phyloP scores from a whole-genome alignment of 2,888 invertebrate species.

The Cephus spinipes region DNA sequence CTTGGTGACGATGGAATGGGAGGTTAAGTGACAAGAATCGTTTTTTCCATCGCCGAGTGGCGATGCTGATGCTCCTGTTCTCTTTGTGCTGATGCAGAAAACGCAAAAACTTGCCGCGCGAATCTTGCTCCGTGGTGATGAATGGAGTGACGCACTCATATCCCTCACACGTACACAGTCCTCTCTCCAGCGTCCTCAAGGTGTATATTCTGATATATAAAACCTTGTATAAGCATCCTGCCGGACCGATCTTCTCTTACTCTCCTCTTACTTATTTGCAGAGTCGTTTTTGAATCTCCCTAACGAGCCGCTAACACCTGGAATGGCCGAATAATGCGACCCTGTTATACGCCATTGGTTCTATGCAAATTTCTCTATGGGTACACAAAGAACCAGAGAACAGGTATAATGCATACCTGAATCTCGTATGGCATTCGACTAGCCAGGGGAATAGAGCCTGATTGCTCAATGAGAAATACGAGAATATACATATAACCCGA shows the following conservation, averaged over 20 bases:
- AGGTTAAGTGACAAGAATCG: slow-evolving; percentile 27
- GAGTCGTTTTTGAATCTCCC: slow-evolving; percentile 13
- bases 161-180: not conserved
- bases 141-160: slow-evolving; percentile 33
- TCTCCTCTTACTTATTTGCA: too few relatives aligned
- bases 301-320: slow-evolving; percentile 44
- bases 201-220: too few relatives aligned
- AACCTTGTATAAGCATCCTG: too few relatives aligned
- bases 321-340: slow-evolving; percentile 30
- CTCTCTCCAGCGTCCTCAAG: not conserved
- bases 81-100: slow-evolving; percentile 19
- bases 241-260: too few relatives aligned
- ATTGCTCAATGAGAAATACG: too few relatives aligned
- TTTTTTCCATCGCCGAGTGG: slow-evolving; percentile 21
- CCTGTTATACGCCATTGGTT: too few relatives aligned
- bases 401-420: too few relatives aligned
- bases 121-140: slow-evolving; percentile 38
- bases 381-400: not conserved
- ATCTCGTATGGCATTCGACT: too few relatives aligned
- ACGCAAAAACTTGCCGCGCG: slow-evolving; percentile 37
- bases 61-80: too few relatives aligned
- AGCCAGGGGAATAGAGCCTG: too few relatives aligned
- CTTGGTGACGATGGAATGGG: not conserved
- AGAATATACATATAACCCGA: too few relatives aligned
- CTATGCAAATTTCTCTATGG: not conserved